Base-by-base conservation (phyloP, 2,113 vertebrate species). In the Cyphomyrus discorhynchus region DNA sequence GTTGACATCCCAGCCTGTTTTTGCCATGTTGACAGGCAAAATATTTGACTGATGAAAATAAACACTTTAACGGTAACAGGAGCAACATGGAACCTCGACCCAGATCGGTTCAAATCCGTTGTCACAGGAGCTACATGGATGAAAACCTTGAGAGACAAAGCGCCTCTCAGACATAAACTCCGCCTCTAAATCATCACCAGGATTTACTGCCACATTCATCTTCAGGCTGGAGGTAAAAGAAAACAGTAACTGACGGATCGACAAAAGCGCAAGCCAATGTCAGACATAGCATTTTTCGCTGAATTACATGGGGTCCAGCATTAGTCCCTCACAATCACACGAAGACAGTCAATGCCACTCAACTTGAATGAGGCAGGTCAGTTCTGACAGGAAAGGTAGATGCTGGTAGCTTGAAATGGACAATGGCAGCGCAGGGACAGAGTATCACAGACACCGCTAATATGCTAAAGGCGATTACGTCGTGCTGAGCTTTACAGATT, bases 401-500 rank as follows among this genome's bases (percentile, higher is more conserved):
- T 42, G 39, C 82, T 46, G 19, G 39, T 24, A 80, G 35, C 74
- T 47, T 84, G 82, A 47, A 47, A 45, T 82, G 39, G 19, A 45
- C 80, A 84, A 47, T 9, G 19, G 21, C 21, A n/a, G 82, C 24
- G 42, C 42, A 45, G 42, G 19, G 17, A 82, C 77, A 27, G 62
- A n/a, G 83, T 27, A 87, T 21, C 84, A 52, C 88, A 45, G 27
- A 89, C 90, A 92, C 91, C 87, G 89, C 77, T 62, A 62, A 62
- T 92, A 91, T 92, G 91, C 89, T 92, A 95, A 95, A 94, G 93
- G 91, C 93, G 93, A 95, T 96, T 95, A 96, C 91, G 8, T 94
- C 94, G 91, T 93, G 94, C 94, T 95, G 94, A 95, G 93, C 91
- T 70, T 93, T 58, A 92, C 93, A 94, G 93, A 95, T 96, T 95